phyloP scores from a whole-genome alignment of 53 echinoderm and acorn worm species.

The Holothuria leucospilota region DNA sequence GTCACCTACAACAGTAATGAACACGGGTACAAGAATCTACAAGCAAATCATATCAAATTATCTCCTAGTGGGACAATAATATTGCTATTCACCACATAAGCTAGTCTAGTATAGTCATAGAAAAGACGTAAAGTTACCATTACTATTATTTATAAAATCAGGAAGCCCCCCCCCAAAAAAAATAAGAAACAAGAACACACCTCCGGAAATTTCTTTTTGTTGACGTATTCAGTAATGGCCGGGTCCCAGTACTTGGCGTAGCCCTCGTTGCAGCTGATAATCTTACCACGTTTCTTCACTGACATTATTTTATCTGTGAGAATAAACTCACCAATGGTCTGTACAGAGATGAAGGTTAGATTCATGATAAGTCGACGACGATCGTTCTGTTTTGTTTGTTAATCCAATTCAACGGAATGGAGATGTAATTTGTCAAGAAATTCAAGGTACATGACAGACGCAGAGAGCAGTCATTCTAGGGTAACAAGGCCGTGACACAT shows the following conservation, averaged over 20 bases:
- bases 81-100: too few species aligned
- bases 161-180: too few species aligned
- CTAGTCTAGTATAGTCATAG: too few species aligned
- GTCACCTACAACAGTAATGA: too few species aligned
- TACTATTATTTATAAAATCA: too few species aligned
- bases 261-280: conserved; percentile 96
- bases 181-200: conserved; percentile 34
- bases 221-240: conserved; percentile 83
- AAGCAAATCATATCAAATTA: too few species aligned
- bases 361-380: neutral
- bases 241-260: conserved; percentile 92
- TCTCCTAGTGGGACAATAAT: too few species aligned
- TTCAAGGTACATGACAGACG: too few species aligned
- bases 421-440: neutral
- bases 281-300: conserved; percentile 88
- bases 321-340: conserved; percentile 97
- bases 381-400: neutral
- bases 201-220: conserved; percentile 89
- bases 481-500: too few species aligned
- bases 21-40: too few species aligned
- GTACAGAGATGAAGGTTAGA: neutral
- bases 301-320: conserved; percentile 84
- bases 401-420: neutral
- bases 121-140: too few species aligned
- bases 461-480: too few species aligned